phyloP scores from a whole-genome alignment of 2,888 invertebrate genomes.

The Leucophenga montana region DNA sequence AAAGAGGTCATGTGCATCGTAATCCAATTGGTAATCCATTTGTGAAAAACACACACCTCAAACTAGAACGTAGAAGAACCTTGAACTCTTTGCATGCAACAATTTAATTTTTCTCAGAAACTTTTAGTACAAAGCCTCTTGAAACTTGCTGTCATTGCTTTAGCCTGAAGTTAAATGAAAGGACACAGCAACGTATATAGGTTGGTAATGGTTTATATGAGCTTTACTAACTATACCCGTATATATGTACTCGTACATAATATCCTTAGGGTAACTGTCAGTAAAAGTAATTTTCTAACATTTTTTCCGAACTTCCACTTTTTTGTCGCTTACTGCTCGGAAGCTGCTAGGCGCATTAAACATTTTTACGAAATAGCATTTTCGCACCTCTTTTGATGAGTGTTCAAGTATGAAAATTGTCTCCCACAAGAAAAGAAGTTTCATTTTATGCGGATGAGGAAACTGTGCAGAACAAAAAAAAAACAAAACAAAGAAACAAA shows the following conservation, averaged over 20 bases:
- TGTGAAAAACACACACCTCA: too few relatives aligned
- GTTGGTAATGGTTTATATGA: not conserved
- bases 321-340: not conserved
- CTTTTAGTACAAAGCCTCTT: too few relatives aligned
- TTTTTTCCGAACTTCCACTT: constrained; percentile 28
- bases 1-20: too few relatives aligned
- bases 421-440: constrained; percentile 16
- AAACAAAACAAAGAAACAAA: not conserved
- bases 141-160: too few relatives aligned
- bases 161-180: constrained; percentile 29
- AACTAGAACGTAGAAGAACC: too few relatives aligned
- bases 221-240: too few relatives aligned
- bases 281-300: constrained; percentile 61
- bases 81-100: too few relatives aligned
- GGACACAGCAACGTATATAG: not conserved
- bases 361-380: constrained; percentile 3
- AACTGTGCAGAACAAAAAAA: not conserved
- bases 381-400: constrained; percentile 24
- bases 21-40: too few relatives aligned
- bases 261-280: constrained; percentile 54
- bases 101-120: too few relatives aligned
- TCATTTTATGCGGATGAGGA: not conserved
- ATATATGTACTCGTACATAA: not conserved
- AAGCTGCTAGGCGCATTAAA: not conserved
- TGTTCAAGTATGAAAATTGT: constrained; percentile 28